Base-by-base conservation (phyloP, 1,140 invertebrate genomes). In the Ceratina australensis region DNA sequence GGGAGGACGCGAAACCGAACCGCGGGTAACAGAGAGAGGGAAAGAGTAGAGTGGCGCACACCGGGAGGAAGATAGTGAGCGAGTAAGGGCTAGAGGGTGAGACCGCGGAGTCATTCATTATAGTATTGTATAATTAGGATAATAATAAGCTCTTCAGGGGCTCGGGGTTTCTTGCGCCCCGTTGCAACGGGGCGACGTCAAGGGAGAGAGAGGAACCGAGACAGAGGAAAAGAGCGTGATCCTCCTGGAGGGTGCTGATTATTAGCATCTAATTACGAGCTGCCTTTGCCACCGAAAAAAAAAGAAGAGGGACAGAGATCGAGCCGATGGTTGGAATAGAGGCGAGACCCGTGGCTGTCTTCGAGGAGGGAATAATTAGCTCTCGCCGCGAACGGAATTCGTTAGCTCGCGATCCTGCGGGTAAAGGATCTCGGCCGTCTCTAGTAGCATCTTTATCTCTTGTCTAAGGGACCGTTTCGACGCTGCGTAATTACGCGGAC, bases 71-170 rank as follows among this genome's bases (percentile, higher is more conserved):
- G 67, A 65, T 71, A 82, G 72, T 63, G 76, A 81, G 74, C n/a
- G n/a, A 82, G 72, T 68, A 80, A 68, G 71, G 77, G 76, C 78
- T 78, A 88, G 86, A 86, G 87, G 73, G 82, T 83, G 84, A 87
- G 80, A 16, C 75, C 56, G 65, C 71, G 67, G 69, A 86, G 80
- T 88, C 87, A 89, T 90, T 92, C 89, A 91, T 91, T 90, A 89
- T 88, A 85, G 86, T 87, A 90, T 91, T 90, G 88, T 91, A 91
- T 92, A 92, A 92, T 92, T 92, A 91, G 91, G 90, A 92, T 91
- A 89, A 92, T 92, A 92, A 92, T 92, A 91, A 91, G 89, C 90
- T 87, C 87, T 89, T 84, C 82, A 88, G 76, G 82, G 81, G 83
- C 83, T 83, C 54, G 69, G 87, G 86, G 84, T 84, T 90, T 87